Conservation (phyloP, 2,888 invertebrate genomes). For the Rhaphigaster nebulosa region DNA sequence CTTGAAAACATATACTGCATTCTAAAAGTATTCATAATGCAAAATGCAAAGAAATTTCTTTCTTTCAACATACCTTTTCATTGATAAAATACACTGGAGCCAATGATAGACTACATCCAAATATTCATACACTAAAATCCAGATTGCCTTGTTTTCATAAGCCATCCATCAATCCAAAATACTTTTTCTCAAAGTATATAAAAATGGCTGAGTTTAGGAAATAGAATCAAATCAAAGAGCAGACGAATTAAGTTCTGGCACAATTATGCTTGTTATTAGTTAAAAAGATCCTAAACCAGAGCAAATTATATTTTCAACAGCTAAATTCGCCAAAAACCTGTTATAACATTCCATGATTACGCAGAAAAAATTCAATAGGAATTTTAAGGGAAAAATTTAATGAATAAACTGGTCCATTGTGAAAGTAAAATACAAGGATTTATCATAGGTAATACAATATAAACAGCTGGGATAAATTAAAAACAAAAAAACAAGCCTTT, state of each 20-base stretch:
- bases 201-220: neutral
- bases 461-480: too few species aligned
- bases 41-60: neutral
- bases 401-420: too few species aligned
- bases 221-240: neutral
- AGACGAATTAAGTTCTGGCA: too few species aligned
- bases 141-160: neutral
- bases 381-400: too few species aligned
- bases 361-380: too few species aligned
- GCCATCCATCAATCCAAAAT: neutral
- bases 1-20: neutral
- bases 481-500: too few species aligned
- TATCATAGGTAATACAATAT: too few species aligned
- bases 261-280: neutral
- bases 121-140: neutral
- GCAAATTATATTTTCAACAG: too few species aligned
- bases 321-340: too few species aligned
- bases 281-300: neutral
- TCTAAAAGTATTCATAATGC: neutral
- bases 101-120: neutral
- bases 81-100: neutral
- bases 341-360: too few species aligned
- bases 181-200: neutral
- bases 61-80: neutral
- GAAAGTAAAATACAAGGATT: too few species aligned